Evolutionary conservation across 2,113 vertebrate species (phyloP), one percentile per base, ranked within the genome.

Genomic region (Myotis davidii): DNA sequence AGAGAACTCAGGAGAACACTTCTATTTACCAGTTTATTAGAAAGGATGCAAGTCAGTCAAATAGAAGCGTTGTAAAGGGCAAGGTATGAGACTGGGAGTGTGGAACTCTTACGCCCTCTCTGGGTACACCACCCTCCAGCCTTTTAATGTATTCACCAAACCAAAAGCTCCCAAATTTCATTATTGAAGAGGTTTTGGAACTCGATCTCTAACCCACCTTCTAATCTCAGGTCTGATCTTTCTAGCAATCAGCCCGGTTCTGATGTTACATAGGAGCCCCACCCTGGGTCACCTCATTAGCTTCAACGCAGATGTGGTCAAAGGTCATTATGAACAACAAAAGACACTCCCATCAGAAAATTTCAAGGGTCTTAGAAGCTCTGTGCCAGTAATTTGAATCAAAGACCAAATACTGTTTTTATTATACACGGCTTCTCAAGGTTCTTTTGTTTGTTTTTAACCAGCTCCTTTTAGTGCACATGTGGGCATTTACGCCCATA

Each of bases 381-480:
- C 23, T 67, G 27, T 34, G 20, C 72, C n/a, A 29, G 34, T 27
- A 95, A 73, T 50, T 56, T 34, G 67, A 12, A 34, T 79, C 64
- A 61, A 76, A 74, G 25, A 50, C 59, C 50, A 48, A 73, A 50
- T 73, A 21, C 9, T 92, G 14, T 79, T 74, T 92, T 89, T 52
- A 32, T 76, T 85, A 14, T 70, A 29, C 23, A 32, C n/a, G 78
- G 7, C 48, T 88, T n/a, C 25, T 83, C 39, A 85, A 79, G 14
- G 34, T 65, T 92, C 85, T 61, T 84, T 23, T 83, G 34, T 56
- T 94, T 86, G 54, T 79, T 25, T 83, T 84, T 78, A 78, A 73
- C 42, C 32, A 70, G 27, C 2, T 72, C 54, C 64, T 48, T 20
- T 84, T 27, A 73, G 10, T 87, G 54, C 17, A 69, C 52, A 37